Evolutionary conservation across 2,113 vertebrate genomes (phyloP), one percentile per base, ranked within the genome.

Genomic region (Clarias batrachus): DNA sequence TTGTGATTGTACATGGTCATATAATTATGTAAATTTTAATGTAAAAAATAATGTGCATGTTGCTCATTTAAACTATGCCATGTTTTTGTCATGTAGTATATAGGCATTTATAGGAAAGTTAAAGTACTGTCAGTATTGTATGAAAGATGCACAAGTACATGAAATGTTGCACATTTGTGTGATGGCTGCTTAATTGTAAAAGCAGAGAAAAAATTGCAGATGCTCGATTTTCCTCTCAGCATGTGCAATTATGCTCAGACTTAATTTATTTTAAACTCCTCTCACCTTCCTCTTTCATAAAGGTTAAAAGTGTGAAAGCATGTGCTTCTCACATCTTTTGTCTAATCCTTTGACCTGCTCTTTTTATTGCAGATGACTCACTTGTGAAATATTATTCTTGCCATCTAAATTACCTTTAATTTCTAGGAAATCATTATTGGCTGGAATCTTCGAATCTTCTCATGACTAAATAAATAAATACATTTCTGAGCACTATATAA

Each of bases 231-330:
- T 84, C 33, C 23, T 62, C 70, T 60, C 83, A 84, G 56, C 68
- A 41, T 84, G 16, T 84, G 30, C 33, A 84, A 74, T 84, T 84
- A 84, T 21, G 23, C 21, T 74, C 33, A n/a, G 70, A 74, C 83
- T 25, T 71, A 4, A 11, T 59, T 74, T 48, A 12, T 68, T 41
- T 41, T 60, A 37, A 84, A 71, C 54, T 56, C 41, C 37, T n/a
- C 14, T 33, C 23, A 6, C 33, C 52, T 52, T 63, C 56, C 23
- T 41, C 25, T 84, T 14, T 84, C 71, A 0, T 84, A 76, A 84
- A 78, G 83, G 83, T 76, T 76, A 76, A 27, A 84, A 62, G 57
- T 84, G 33, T 25, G 57, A 2, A 7, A 52, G 37, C 60, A 52
- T 48, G 23, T 76, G 17, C 41, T 52, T 73, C 3, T 16, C 9